Base-by-base conservation (phyloP, 2,888 invertebrate genomes). In the Parnassius glacialis region DNA sequence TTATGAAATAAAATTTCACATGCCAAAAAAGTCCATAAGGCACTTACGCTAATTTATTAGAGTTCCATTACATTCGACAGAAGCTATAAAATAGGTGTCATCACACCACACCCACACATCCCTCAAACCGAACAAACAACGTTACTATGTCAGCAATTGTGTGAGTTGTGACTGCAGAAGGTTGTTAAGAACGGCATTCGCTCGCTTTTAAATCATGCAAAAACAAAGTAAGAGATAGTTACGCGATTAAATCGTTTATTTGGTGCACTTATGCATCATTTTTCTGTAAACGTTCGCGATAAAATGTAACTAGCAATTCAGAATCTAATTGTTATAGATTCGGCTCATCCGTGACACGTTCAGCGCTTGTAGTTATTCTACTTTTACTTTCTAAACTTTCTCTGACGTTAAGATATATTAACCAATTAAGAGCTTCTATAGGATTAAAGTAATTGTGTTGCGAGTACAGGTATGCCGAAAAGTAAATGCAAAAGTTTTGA, bases 351-450 rank as follows among this genome's bases (percentile, higher is more conserved):
- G 62, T 59, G 62, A 59, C 62, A 62, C 55, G 62, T 42, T 59
- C 59, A 51, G 25, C 12, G 54, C 41, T 11, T 48, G 52, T 59
- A 58, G 55, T 51, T 54, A 55, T 54, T 59, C 62, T 34, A 62
- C 62, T 62, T 62, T 62, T 62, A 62, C 62, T 62, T 57, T 62
- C 62, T 45, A 59, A 42, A 62, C 62, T 62, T 62, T 62, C 62
- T 55, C 62, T 53, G 58, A 51, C 58, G 58, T 55, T 57, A 41
- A 55, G 62, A 62, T 51, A 55, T 62, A 62, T 62, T 62, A 50
- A 58, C 62, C 62, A 62, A 62, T 62, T 62, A 62, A 54, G 54
- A 50, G 58, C 51, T 45, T 51, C 54, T 53, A 58, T 50, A 55
- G 57, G 47, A 34, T 34, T 34, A 34, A 34, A 34, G 34, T 34